phyloP scores from a whole-genome alignment of 2,888 invertebrate species.

The Lithophane semibrunnea region DNA sequence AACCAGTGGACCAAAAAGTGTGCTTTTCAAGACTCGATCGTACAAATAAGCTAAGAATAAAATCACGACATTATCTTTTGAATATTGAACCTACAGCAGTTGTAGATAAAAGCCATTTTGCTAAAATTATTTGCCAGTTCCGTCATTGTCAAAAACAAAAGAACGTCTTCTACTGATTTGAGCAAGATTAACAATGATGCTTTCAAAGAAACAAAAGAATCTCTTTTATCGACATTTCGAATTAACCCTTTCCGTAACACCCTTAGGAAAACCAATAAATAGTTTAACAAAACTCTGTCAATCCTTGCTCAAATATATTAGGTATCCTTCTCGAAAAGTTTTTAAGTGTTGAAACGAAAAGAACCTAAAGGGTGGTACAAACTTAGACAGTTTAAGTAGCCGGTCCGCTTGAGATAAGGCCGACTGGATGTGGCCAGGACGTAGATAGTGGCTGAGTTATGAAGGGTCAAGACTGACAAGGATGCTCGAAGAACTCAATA shows the following conservation, averaged over 20 bases:
- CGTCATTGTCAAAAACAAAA: slow-evolving; percentile 19
- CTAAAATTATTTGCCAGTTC: neutral
- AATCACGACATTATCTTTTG: neutral
- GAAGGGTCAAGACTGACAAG: slow-evolving; percentile 64
- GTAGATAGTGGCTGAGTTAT: slow-evolving; percentile 67
- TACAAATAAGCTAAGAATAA: neutral
- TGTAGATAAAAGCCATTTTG: neutral
- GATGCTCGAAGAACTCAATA: slow-evolving; percentile 48
- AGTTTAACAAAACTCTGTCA: slow-evolving; percentile 46
- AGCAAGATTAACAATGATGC: slow-evolving; percentile 2
- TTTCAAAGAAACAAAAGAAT: slow-evolving; percentile 11
- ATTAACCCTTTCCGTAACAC: slow-evolving; percentile 29
- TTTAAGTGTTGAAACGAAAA: slow-evolving; percentile 70
- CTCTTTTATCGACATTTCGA: slow-evolving; percentile 30
- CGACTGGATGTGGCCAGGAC: slow-evolving; percentile 62
- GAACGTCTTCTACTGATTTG: neutral
- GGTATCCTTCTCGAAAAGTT: slow-evolving; percentile 50
- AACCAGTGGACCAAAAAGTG: neutral
- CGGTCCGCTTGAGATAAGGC: slow-evolving; percentile 58
- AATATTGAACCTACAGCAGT: neutral
- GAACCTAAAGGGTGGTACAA: slow-evolving; percentile 65
- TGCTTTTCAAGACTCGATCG: neutral
- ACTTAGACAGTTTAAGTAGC: slow-evolving; percentile 76
- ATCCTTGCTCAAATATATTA: slow-evolving; percentile 56
- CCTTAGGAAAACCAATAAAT: slow-evolving; percentile 41